Percentiles rank a stretch among this genome's conserved stretches.
These are phyloP conservation scores for Condylura cristata DNA, from an alignment of 2,113 vertebrate species.

Conservation along the genomic window DNA sequence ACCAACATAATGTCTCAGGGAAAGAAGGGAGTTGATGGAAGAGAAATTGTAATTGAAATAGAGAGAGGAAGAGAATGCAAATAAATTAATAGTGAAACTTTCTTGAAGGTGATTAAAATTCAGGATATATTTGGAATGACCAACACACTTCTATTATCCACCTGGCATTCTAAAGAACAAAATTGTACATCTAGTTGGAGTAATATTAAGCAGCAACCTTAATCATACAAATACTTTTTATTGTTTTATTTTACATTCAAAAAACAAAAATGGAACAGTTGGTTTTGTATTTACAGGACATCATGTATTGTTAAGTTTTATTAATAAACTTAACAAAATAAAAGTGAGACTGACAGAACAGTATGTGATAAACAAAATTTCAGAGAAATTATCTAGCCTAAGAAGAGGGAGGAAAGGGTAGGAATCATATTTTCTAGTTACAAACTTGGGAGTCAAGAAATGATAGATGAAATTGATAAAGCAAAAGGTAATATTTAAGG, in stretches of 20 bases:
- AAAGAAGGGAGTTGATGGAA: background rate
- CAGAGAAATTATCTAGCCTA: too few species aligned
- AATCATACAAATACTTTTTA: background rate
- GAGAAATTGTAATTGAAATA: background rate
- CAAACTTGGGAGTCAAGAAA: background rate
- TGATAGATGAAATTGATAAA: conserved; percentile 1
- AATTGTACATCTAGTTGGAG: background rate
- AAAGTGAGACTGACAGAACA: conserved; percentile 20
- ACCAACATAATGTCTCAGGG: background rate
- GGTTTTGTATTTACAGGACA: background rate
- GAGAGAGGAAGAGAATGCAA: background rate
- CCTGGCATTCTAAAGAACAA: background rate
- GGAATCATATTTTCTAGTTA: background rate
- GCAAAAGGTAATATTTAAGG: conserved; percentile 11
- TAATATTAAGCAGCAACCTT: conserved; percentile 14
- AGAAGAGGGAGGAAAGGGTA: background rate
- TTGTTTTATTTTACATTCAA: conserved; percentile 7
- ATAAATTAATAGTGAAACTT: conserved; percentile 4
- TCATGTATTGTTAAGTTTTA: background rate
- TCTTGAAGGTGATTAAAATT: background rate
- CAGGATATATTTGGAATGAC: too few species aligned
- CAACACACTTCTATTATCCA: background rate
- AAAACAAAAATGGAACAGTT: background rate
- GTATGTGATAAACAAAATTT: too few species aligned
- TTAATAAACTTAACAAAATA: background rate